Evolutionary conservation across 2,888 invertebrate species (phyloP).

Genomic region (Lycophotia porphyrea): DNA sequence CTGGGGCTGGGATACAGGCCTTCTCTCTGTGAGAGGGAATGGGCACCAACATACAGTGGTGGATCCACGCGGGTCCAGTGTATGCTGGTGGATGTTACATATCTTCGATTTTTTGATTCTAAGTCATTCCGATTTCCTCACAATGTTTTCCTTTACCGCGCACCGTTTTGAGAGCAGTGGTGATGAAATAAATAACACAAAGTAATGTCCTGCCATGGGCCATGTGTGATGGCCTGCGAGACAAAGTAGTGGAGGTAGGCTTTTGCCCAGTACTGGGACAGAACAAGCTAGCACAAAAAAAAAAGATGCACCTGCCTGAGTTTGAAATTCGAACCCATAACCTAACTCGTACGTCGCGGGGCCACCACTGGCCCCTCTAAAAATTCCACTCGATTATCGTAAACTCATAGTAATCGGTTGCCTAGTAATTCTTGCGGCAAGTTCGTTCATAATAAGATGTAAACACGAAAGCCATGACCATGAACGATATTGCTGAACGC

Average conservation of each 20-base stretch:
- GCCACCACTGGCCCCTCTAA: neutral
- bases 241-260: neutral
- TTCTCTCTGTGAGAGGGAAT: neutral
- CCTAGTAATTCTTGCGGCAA: slow-evolving; percentile 59
- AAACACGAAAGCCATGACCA: slow-evolving; percentile 74
- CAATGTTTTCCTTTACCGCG: neutral
- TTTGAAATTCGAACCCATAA: neutral
- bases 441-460: slow-evolving; percentile 70
- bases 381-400: slow-evolving; percentile 29
- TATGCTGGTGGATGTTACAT: neutral
- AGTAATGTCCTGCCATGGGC: neutral
- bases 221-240: neutral
- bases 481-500: slow-evolving; percentile 69
- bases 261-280: neutral
- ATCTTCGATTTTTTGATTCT: neutral
- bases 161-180: neutral
- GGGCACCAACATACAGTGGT: neutral
- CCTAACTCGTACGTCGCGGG: neutral
- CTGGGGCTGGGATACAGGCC: neutral
- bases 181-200: neutral
- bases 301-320: neutral
- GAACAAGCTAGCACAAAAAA: neutral
- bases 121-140: neutral
- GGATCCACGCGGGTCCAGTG: neutral
- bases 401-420: slow-evolving; percentile 51